Base-by-base conservation (phyloP, 2,888 invertebrate species). In the Orthosia incerta region DNA sequence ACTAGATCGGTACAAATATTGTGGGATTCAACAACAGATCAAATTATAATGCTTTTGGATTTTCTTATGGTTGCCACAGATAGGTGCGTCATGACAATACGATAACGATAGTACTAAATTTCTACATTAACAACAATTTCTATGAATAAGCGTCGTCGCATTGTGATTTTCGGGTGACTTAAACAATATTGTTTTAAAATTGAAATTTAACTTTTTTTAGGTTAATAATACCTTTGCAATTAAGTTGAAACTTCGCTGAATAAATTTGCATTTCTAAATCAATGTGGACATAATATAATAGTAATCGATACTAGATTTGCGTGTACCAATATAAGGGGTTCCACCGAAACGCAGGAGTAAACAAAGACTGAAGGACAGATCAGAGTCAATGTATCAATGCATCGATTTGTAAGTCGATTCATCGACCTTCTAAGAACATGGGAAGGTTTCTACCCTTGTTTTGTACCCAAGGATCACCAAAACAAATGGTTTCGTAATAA, bases 341-440 rank as follows among this genome's bases (percentile, higher is more conserved):
- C n/a, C n/a, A n/a, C n/a, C n/a, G n/a, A n/a, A n/a, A n/a, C n/a
- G n/a, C n/a, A n/a, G n/a, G n/a, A n/a, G 31, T 59, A 75, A 67
- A 46, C 61, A 67, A 61, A 61, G 31, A 18, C 13, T 18, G 23
- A n/a, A 39, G 26, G 23, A 51, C n/a, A 23, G 39, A 53, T 45
- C 18, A 39, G 39, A 26, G 5, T 12, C 59, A 50, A 64, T 76
- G 48, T 50, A 55, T 69, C n/a, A 69, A 48, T 48, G 39, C 31
- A 63, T 63, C 57, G 59, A 55, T 55, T 76, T 78, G 71, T 48
- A 56, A 78, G n/a, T 48, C 55, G 46, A 61, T 71, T 18, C 50
- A 46, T 64, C 26, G 55, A 50, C 50, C 39, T 51, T 20, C n/a
- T 15, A 39, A 69, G n/a, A 62, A 60, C 48, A 60, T 39, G n/a